Evolutionary conservation across 2,888 invertebrate genomes (phyloP).

Genomic region (Drosophila testacea): DNA sequence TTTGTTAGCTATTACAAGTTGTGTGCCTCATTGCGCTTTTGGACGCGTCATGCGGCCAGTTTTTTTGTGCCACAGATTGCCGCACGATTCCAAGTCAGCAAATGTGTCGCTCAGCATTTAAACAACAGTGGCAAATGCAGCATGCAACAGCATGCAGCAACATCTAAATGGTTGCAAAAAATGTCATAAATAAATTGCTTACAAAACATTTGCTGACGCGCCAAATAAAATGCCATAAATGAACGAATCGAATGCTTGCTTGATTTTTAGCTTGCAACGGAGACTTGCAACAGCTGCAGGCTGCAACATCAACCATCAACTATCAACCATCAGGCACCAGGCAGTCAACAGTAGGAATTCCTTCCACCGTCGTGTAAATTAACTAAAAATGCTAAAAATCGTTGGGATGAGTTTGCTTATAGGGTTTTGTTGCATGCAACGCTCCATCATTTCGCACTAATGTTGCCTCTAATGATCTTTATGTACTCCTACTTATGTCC

Average conservation of each 20-base stretch:
- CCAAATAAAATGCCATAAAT: constrained; percentile 84
- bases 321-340: neutral
- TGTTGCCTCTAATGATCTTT: constrained; percentile 57
- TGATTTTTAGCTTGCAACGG: constrained; percentile 59
- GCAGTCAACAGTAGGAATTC: constrained; percentile 67
- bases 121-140: constrained; percentile 63
- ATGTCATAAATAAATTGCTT: constrained; percentile 82
- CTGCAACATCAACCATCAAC: neutral
- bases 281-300: constrained; percentile 8
- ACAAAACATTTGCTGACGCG: constrained; percentile 79
- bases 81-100: constrained; percentile 78
- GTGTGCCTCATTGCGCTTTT: constrained; percentile 69
- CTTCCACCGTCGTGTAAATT: constrained; percentile 77
- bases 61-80: constrained; percentile 81
- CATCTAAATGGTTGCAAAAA: constrained; percentile 61
- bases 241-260: constrained; percentile 78
- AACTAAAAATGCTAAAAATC: constrained; percentile 84
- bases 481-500: constrained; percentile 21
- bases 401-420: constrained; percentile 77
- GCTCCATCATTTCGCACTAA: constrained; percentile 58
- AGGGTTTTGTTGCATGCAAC: constrained; percentile 62
- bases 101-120: constrained; percentile 80
- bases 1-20: constrained; percentile 68
- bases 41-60: constrained; percentile 80
- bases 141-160: constrained; percentile 24